Conservation (phyloP, 2,888 invertebrate species). For the Willowsia nigromaculata region DNA sequence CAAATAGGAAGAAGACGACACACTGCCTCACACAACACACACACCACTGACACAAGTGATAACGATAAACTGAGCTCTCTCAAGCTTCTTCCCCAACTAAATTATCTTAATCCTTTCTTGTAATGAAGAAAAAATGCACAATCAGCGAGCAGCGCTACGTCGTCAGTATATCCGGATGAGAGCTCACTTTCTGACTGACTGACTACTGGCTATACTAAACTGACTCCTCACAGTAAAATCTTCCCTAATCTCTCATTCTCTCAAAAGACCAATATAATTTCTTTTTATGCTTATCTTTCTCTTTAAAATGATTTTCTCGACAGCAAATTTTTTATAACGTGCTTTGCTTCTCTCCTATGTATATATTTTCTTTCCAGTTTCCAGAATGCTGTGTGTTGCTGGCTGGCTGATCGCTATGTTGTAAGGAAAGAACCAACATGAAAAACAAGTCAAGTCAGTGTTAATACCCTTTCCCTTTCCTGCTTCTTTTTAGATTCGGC, state of each 20-base stretch:
- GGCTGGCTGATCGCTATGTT: conserved; percentile 3
- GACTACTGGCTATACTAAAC: neutral
- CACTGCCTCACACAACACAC: neutral
- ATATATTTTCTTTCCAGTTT: neutral
- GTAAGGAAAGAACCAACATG: neutral
- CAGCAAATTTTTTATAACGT: neutral
- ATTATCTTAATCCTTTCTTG: conserved; percentile 31
- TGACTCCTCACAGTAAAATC: neutral
- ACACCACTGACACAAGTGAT: neutral
- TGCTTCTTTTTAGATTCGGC: neutral
- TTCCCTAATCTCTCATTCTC: conserved; percentile 1
- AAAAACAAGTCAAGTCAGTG: conserved; percentile 26
- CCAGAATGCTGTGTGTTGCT: neutral
- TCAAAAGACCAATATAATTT: conserved; percentile 17
- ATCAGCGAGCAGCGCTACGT: neutral
- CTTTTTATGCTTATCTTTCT: too few species aligned
- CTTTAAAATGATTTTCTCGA: neutral
- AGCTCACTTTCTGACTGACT: neutral
- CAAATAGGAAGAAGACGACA: neutral
- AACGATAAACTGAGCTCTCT: conserved; percentile 23
- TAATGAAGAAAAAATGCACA: neutral
- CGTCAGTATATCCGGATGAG: conserved; percentile 3
- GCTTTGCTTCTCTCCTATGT: neutral
- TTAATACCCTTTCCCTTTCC: conserved; percentile 38
- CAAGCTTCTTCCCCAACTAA: neutral